Conservation (phyloP, 2,888 invertebrate species). For the Mantis religiosa region DNA sequence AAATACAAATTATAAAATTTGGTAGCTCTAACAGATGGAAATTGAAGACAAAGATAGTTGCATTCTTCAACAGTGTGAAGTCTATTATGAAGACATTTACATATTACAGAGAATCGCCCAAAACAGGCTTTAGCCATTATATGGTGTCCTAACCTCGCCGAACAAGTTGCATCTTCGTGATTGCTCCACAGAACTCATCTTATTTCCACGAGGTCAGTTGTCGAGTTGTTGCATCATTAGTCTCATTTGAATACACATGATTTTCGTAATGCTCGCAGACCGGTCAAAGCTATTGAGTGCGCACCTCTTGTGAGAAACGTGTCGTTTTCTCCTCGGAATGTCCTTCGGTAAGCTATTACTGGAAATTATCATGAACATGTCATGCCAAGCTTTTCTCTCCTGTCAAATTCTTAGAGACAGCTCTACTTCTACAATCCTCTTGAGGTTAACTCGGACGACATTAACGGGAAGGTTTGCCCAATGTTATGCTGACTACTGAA, state of each 20-base stretch:
- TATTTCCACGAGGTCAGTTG: neutral
- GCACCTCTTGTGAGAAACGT: neutral
- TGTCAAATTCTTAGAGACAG: neutral
- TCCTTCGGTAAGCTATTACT: neutral
- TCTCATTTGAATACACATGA: neutral
- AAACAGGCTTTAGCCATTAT: no score
- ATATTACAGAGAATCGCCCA: no score
- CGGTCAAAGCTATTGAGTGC: neutral
- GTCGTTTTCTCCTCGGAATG: neutral
- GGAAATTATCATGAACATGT: neutral
- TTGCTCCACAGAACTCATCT: neutral
- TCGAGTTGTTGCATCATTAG: neutral
- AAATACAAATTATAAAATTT: no score
- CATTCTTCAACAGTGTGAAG: no score
- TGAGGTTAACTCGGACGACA: neutral
- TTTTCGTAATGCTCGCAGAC: neutral
- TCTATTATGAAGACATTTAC: no score
- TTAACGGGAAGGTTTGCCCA: neutral
- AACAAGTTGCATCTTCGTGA: neutral
- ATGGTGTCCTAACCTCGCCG: no score
- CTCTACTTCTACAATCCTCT: neutral
- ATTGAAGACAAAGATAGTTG: no score
- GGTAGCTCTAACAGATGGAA: no score
- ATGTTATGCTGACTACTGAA: neutral
- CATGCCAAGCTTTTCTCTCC: neutral